Conservation (phyloP, 2,888 invertebrate species). For the Sepiola atlantica region DNA sequence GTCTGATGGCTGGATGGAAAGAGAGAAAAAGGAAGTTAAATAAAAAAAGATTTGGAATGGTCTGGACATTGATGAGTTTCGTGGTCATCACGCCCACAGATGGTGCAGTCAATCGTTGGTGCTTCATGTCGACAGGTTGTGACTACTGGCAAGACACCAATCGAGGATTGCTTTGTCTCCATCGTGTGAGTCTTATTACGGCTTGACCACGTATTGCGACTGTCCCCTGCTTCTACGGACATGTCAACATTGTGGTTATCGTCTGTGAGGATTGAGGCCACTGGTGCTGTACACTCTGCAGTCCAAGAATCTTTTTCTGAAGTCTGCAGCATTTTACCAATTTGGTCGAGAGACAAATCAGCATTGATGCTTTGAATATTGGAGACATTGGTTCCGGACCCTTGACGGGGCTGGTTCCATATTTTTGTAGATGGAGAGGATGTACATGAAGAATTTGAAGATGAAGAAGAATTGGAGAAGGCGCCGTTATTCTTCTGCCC, state of each 20-base stretch:
- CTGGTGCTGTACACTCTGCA: neutral
- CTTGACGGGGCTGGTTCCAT: neutral
- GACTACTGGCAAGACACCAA: neutral
- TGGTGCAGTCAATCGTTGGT: constrained; percentile 34
- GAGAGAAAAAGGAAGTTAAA: neutral
- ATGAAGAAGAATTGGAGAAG: neutral
- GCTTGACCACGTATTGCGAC: neutral
- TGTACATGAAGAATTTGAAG: constrained; percentile 41
- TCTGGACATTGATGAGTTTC: constrained; percentile 5
- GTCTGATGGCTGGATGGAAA: neutral
- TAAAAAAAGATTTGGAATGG: constrained; percentile 40
- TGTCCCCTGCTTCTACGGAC: neutral
- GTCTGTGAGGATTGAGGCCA: neutral
- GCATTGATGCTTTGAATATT: neutral
- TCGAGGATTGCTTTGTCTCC: neutral
- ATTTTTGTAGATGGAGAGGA: constrained; percentile 35
- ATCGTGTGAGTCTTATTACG: neutral
- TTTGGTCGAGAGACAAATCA: neutral
- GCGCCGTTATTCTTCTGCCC: constrained; percentile 33
- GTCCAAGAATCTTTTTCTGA: constrained; percentile 37
- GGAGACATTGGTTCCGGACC: neutral
- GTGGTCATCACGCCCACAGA: neutral
- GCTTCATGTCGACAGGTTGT: neutral
- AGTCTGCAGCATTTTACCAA: neutral
- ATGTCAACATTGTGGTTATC: neutral